Percentiles rank a stretch among this genome's conserved stretches.
These are phyloP conservation scores for Diplolepis rosae DNA, from an alignment of 2,888 invertebrate genomes.

Conservation along the genomic window DNA sequence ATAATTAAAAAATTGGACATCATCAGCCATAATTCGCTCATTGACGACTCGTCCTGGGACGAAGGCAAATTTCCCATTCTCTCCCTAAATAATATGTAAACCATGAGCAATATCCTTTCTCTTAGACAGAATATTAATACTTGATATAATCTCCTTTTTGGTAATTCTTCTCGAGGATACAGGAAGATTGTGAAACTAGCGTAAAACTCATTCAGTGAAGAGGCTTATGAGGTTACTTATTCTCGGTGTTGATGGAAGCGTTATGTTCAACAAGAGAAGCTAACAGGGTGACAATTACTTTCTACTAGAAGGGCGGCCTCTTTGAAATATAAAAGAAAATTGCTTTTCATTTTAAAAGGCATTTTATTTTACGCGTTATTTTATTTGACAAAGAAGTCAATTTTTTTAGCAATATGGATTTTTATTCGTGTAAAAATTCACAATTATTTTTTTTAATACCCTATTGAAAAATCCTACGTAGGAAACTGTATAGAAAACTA, in stretches of 20 bases:
- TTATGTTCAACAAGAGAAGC: constrained; percentile 6
- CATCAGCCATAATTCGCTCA: background rate
- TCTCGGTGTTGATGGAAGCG: constrained; percentile 14
- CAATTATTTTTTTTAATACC: no score
- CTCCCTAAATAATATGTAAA: background rate
- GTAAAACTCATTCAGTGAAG: background rate
- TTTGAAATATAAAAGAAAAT: background rate
- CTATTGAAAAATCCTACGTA: no score
- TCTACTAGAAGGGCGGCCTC: constrained; percentile 6
- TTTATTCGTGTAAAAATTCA: no score
- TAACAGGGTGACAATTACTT: constrained; percentile 27
- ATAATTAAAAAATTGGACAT: constrained; percentile 12
- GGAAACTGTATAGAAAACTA: no score
- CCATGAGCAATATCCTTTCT: background rate
- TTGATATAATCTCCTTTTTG: no score
- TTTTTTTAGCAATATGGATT: background rate
- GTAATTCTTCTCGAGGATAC: background rate
- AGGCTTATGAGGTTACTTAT: constrained; percentile 5
- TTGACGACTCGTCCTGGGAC: background rate
- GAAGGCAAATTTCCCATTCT: background rate
- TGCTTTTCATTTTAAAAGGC: background rate
- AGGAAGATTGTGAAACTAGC: background rate
- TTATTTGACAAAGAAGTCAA: background rate
- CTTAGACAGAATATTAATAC: background rate
- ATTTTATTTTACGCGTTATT: background rate